A percentile compares a stretch with the other conserved stretches of the same genome.
Conservation (phyloP, 2,797 vertebrate species). For the Cyprinodon diabolis region DNA sequence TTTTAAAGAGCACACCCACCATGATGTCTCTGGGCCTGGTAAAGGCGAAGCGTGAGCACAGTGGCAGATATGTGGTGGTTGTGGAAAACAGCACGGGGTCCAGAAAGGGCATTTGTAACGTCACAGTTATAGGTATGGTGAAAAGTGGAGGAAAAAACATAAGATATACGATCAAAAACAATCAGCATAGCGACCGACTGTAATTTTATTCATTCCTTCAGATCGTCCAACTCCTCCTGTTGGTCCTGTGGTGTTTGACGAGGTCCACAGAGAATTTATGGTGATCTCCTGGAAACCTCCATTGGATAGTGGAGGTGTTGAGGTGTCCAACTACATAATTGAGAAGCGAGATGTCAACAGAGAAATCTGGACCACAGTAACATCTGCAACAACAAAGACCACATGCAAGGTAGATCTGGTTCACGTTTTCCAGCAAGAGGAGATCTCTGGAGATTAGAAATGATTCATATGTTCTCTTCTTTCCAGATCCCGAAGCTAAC, state of each 20-base stretch:
- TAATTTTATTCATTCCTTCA: constrained; percentile 53
- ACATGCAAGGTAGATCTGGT: constrained; percentile 86
- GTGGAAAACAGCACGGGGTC: constrained; percentile 95
- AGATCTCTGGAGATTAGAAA: neutral
- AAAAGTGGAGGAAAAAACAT: neutral
- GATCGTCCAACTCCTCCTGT: constrained; percentile 94
- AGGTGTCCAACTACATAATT: constrained; percentile 95
- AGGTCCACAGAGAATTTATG: constrained; percentile 96
- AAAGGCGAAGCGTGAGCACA: constrained; percentile 90
- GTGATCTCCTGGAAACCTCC: constrained; percentile 97
- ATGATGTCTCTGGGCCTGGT: constrained; percentile 89
- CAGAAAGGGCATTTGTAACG: constrained; percentile 92
- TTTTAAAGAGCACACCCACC: constrained; percentile 88
- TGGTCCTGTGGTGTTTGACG: constrained; percentile 94
- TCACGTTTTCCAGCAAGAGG: neutral
- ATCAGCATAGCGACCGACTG: neutral
- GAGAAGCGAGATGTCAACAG: constrained; percentile 93
- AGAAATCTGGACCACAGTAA: constrained; percentile 94
- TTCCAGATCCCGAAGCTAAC: constrained; percentile 86
- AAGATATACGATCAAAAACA: neutral
- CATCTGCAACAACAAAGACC: constrained; percentile 90
- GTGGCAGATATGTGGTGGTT: constrained; percentile 92
- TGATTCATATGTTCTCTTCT: neutral
- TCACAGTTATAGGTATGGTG: constrained; percentile 91
- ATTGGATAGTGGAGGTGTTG: constrained; percentile 91